phyloP scores from a whole-genome alignment of 2,888 invertebrate species.

The Dasysyrphus albostriatus region DNA sequence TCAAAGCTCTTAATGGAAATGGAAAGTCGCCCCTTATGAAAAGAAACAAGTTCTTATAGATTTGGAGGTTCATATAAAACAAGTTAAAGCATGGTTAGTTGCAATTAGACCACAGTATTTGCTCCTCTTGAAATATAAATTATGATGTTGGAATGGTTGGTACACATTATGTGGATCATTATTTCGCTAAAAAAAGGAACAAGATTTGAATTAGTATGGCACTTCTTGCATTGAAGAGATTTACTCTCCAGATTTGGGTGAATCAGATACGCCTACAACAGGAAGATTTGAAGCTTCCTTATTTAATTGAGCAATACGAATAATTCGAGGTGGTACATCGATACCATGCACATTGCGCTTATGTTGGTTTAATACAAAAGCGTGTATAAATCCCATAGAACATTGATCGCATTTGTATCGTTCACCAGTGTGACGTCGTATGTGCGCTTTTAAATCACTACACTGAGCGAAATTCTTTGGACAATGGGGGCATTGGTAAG shows the following conservation, averaged over 20 bases:
- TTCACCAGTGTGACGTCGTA: conserved; percentile 85
- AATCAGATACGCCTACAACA: not conserved
- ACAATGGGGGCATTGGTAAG: conserved; percentile 85
- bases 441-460: conserved; percentile 85
- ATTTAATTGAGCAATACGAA: conserved; percentile 80
- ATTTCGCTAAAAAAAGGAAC: not conserved
- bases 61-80: too few species aligned
- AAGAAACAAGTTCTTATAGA: too few species aligned
- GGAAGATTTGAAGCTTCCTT: conserved; percentile 4
- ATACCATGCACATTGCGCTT: conserved; percentile 83
- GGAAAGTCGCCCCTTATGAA: too few species aligned
- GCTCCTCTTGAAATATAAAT: too few species aligned
- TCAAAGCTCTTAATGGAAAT: too few species aligned
- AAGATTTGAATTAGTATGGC: not conserved
- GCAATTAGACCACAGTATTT: too few species aligned
- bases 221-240: not conserved
- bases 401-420: conserved; percentile 85
- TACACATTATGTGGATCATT: not conserved
- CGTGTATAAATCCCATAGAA: conserved; percentile 79
- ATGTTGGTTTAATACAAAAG: conserved; percentile 85
- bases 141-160: not conserved
- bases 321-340: conserved; percentile 80
- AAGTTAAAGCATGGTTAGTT: too few species aligned
- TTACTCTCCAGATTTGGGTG: not conserved
- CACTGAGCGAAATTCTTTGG: conserved; percentile 85